Percentiles rank a stretch among this genome's conserved stretches.
Evolutionary conservation across 2,797 vertebrate species (phyloP).

Genomic region (Gymnodraco acuticeps): DNA sequence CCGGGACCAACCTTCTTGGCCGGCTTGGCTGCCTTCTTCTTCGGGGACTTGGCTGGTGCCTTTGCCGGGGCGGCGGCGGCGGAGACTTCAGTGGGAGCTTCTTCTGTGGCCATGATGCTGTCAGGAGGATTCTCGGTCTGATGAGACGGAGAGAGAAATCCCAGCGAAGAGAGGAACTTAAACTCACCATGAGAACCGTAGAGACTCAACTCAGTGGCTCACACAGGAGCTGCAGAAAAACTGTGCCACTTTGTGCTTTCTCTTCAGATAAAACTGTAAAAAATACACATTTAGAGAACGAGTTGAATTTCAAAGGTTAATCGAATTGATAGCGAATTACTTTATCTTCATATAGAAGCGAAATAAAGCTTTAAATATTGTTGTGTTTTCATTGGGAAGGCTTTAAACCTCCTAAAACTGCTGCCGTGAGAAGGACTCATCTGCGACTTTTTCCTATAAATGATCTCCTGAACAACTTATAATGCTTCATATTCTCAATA

Average conservation of each 20-base stretch:
- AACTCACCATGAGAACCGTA: slow-evolving; percentile 49
- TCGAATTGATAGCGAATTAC: rapidly evolving
- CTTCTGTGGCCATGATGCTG: background rate
- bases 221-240: background rate
- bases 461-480: no score
- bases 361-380: background rate
- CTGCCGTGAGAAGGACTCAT: no score
- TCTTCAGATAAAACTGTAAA: background rate
- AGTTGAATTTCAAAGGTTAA: rapidly evolving
- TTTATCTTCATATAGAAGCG: background rate
- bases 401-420: background rate
- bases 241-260: slow-evolving; percentile 36
- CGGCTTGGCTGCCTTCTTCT: background rate
- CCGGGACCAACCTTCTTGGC: background rate
- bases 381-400: background rate
- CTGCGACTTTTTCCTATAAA: no score
- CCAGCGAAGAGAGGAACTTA: background rate
- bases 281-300: background rate
- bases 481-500: background rate
- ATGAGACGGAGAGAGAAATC: background rate
- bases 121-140: background rate
- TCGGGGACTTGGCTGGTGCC: background rate
- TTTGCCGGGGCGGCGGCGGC: no score
- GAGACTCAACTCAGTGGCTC: slow-evolving; percentile 23
- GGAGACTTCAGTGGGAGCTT: background rate